Evolutionary conservation across 1,140 invertebrate genomes (phyloP).

Genomic region (Halyomorpha halys): DNA sequence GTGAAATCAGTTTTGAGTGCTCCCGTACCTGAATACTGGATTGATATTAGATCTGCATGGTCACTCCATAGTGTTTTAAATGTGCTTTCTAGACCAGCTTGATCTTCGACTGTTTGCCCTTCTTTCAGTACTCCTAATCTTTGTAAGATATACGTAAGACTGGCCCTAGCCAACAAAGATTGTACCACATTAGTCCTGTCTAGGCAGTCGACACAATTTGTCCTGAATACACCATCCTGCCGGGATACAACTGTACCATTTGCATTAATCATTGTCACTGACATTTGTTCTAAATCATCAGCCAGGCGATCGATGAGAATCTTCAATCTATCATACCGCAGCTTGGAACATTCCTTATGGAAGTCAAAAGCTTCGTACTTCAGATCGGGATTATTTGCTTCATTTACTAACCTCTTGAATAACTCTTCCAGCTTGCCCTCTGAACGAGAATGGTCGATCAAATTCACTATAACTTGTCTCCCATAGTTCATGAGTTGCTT

Average conservation of each 20-base stretch:
- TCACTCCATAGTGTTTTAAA: constrained; percentile 95
- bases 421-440: constrained; percentile 72
- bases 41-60: constrained; percentile 88
- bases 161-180: constrained; percentile 77
- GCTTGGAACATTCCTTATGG: constrained; percentile 90
- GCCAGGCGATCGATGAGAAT: constrained; percentile 78
- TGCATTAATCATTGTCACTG: constrained; percentile 33
- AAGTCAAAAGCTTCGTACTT: constrained; percentile 37
- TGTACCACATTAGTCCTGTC: constrained; percentile 99
- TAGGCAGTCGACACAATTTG: constrained; percentile 98
- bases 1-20: too few species aligned
- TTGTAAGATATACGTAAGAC: constrained; percentile 46
- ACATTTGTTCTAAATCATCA: constrained; percentile 76
- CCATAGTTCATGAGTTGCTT: constrained; percentile 73
- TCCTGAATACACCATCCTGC: constrained; percentile 85
- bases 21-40: constrained; percentile 59
- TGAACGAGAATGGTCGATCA: constrained; percentile 77
- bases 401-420: constrained; percentile 57
- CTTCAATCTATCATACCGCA: constrained; percentile 86
- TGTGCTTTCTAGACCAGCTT: constrained; percentile 53
- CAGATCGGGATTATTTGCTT: constrained; percentile 40
- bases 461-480: constrained; percentile 78
- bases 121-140: constrained; percentile 56
- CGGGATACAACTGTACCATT: constrained; percentile 32
- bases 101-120: constrained; percentile 51